These are phyloP conservation scores for Phodopus roborovskii DNA, from an alignment of 2,113 vertebrate genomes.

Conservation along the genomic window DNA sequence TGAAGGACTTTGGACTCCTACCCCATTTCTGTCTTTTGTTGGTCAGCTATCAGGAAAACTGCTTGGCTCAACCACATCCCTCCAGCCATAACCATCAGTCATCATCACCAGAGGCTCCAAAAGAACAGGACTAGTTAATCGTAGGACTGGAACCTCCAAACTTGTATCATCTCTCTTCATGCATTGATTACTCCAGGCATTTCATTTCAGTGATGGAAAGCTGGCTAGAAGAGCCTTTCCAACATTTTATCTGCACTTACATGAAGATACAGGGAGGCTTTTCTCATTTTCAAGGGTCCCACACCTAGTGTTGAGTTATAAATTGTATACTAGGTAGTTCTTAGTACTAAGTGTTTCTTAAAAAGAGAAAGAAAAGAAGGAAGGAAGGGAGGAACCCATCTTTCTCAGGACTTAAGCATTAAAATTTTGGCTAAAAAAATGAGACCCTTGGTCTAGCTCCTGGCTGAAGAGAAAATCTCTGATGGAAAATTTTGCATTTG, in stretches of 20 bases:
- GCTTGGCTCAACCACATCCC: neutral
- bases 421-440: neutral
- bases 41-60: neutral
- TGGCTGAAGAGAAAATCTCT: neutral
- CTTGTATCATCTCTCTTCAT: neutral
- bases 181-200: neutral
- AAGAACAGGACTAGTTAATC: neutral
- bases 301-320: neutral
- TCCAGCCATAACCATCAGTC: neutral
- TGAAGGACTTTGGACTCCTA: neutral
- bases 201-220: neutral
- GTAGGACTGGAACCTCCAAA: neutral
- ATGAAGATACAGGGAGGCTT: neutral
- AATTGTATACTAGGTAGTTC: neutral
- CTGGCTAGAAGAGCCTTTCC: neutral
- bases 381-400: too few relatives aligned
- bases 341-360: neutral
- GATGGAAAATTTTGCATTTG: neutral
- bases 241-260: neutral
- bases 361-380: neutral
- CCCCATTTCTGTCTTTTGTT: neutral
- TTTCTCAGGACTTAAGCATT: neutral
- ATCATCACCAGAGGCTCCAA: neutral
- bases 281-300: neutral
- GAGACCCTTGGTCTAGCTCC: neutral